phyloP scores from a whole-genome alignment of 2,888 invertebrate genomes.

The Tuta absoluta region DNA sequence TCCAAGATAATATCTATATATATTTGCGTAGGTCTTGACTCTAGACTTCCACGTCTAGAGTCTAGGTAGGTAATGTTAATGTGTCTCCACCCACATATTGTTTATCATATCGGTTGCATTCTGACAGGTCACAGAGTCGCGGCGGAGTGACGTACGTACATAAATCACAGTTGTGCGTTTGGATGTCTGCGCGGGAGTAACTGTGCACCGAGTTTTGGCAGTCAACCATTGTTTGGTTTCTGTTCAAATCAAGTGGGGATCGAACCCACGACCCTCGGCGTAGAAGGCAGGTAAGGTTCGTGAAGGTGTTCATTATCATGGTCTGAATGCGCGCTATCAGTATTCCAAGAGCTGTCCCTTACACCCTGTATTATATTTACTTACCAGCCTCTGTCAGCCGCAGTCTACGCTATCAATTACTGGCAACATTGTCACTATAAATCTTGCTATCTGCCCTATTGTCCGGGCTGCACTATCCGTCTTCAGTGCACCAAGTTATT shows the following conservation, averaged over 20 bases:
- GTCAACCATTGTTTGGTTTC: no score
- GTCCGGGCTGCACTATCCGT: constrained; percentile 65
- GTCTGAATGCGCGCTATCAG: no score
- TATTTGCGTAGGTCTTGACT: not conserved
- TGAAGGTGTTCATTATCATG: no score
- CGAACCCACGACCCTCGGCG: no score
- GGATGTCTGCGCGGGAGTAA: not conserved
- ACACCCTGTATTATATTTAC: no score
- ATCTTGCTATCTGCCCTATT: constrained; percentile 71
- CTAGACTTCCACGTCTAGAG: not conserved
- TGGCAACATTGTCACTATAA: constrained; percentile 71
- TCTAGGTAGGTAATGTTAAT: not conserved
- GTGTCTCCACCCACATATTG: not conserved
- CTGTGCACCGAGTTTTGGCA: not conserved
- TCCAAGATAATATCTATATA: no score
- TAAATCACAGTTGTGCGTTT: not conserved
- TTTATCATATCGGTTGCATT: not conserved
- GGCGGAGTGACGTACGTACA: not conserved
- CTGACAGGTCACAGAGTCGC: not conserved
- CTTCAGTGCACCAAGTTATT: constrained; percentile 41
- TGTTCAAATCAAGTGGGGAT: no score
- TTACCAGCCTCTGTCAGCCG: not conserved
- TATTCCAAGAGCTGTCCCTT: no score
- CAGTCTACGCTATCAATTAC: constrained; percentile 41
- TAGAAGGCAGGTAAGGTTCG: no score